Percentiles rank a stretch among this genome's conserved stretches.
Evolutionary conservation across 2,888 invertebrate genomes (phyloP).

Genomic region (Eilema sororculum): DNA sequence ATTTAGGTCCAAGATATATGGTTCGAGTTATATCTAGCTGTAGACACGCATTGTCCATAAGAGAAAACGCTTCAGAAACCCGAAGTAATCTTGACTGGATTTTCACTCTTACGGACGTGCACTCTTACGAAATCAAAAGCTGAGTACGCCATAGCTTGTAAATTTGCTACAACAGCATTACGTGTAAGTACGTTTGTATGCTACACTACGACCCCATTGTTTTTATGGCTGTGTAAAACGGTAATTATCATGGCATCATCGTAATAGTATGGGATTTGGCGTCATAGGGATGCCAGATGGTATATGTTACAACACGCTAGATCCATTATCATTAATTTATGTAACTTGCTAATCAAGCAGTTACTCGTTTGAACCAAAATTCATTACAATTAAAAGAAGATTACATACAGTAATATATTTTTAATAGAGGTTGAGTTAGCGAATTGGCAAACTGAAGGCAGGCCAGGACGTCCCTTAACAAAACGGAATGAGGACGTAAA

Average conservation of each 20-base stretch:
- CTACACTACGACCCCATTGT: slow-evolving; percentile 70
- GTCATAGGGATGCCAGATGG: slow-evolving; percentile 63
- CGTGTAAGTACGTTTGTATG: neutral
- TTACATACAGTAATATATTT: neutral
- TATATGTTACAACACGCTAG: slow-evolving; percentile 40
- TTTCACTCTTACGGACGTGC: too few species aligned
- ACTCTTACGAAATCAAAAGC: too few species aligned
- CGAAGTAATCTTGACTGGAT: too few species aligned
- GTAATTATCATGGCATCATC: slow-evolving; percentile 61
- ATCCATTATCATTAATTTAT: slow-evolving; percentile 47
- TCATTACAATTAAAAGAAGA: slow-evolving; percentile 8
- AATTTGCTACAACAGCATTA: too few species aligned
- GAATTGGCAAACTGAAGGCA: neutral
- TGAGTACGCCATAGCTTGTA: too few species aligned
- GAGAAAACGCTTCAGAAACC: too few species aligned
- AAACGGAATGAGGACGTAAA: neutral
- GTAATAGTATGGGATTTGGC: slow-evolving; percentile 73
- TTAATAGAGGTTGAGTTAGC: neutral
- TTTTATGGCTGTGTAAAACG: slow-evolving; percentile 68
- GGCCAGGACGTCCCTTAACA: neutral
- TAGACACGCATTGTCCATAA: too few species aligned
- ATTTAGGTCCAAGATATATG: too few species aligned
- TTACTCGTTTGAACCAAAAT: slow-evolving; percentile 42
- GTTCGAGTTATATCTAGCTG: too few species aligned
- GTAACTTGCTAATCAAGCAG: slow-evolving; percentile 48